Conservation (phyloP, 2,113 vertebrate genomes). For the Syngnathus typhle region DNA sequence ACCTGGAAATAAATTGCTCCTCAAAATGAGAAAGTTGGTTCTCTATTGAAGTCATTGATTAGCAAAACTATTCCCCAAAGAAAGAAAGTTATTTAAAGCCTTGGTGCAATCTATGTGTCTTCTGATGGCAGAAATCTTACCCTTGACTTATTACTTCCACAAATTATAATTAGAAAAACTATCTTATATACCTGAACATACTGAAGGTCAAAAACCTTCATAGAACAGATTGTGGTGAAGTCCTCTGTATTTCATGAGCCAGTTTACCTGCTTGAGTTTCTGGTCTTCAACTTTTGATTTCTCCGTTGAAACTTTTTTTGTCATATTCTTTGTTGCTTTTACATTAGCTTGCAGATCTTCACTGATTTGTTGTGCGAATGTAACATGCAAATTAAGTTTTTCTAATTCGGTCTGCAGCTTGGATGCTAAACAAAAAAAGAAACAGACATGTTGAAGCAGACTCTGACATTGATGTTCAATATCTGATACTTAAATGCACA, state of each 20-base stretch:
- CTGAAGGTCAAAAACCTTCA: neutral
- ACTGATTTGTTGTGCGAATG: constrained; percentile 74
- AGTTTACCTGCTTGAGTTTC: constrained; percentile 80
- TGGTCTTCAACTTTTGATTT: constrained; percentile 73
- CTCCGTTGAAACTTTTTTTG: constrained; percentile 70
- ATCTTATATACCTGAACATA: neutral
- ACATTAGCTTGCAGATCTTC: constrained; percentile 71
- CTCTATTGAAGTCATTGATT: too few relatives aligned
- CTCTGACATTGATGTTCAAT: neutral
- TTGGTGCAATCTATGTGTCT: too few relatives aligned
- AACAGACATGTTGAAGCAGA: neutral
- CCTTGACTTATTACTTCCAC: neutral
- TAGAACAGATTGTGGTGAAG: neutral
- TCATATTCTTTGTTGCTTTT: constrained; percentile 67
- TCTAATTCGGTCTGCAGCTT: constrained; percentile 76
- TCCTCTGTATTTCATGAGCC: neutral
- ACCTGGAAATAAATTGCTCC: too few relatives aligned
- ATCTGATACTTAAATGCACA: neutral
- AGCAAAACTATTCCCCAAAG: too few relatives aligned
- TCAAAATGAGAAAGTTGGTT: too few relatives aligned
- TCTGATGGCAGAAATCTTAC: neutral
- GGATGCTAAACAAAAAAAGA: constrained; percentile 64
- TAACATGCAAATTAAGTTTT: constrained; percentile 66
- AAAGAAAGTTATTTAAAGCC: too few relatives aligned
- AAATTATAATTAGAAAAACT: neutral